Percentiles rank a stretch among this genome's conserved stretches.
Evolutionary conservation across 1,140 invertebrate genomes (phyloP).

Genomic region (Bombus huntii): DNA sequence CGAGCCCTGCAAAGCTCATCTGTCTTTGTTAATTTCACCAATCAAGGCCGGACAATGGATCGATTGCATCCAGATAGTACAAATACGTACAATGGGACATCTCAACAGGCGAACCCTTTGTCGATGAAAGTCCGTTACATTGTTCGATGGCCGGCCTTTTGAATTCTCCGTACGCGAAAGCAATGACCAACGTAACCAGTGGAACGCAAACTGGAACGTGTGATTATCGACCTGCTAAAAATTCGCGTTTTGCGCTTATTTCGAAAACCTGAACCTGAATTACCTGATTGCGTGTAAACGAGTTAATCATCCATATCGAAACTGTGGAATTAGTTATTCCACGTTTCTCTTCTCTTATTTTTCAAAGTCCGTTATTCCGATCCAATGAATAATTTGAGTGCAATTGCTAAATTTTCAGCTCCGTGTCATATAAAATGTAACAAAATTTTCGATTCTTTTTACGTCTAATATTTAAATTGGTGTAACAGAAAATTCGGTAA

Average conservation of each 20-base stretch:
- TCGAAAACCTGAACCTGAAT: not conserved
- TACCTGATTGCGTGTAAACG: not conserved
- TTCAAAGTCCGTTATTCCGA: not conserved
- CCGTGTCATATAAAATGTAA: not conserved
- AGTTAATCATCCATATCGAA: not conserved
- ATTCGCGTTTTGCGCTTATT: not conserved
- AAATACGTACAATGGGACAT: conserved; percentile 28
- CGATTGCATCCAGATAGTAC: conserved; percentile 11
- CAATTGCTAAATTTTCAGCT: too few species aligned
- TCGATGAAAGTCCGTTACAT: conserved; percentile 32
- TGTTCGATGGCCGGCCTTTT: conserved; percentile 31
- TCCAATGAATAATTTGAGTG: not conserved
- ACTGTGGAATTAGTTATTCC: not conserved
- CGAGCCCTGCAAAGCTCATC: not conserved
- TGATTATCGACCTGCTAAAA: conserved; percentile 8
- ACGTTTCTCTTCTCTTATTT: not conserved
- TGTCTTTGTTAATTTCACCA: conserved; percentile 47
- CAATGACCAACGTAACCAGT: conserved; percentile 1
- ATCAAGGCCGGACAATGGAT: conserved; percentile 30
- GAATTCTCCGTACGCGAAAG: not conserved
- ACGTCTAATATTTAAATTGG: not conserved
- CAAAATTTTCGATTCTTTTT: not conserved
- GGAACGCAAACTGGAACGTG: not conserved
- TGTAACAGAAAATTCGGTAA: not conserved
- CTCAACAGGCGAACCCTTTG: conserved; percentile 11